Conservation (phyloP, 2,113 vertebrate species). For the Syngnathoides biaculeatus region DNA sequence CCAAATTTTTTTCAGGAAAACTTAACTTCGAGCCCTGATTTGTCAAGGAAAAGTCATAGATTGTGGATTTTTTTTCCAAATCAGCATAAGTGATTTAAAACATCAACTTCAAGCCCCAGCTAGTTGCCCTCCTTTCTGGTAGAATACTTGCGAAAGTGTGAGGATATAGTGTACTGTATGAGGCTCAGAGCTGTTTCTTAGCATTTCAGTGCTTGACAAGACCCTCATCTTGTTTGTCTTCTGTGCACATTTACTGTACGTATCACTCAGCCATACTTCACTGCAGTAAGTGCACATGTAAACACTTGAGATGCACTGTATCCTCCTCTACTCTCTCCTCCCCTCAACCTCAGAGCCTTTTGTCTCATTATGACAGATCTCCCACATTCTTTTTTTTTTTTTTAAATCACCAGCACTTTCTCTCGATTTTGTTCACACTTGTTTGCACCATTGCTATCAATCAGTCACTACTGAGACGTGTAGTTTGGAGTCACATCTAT, state of each 20-base stretch:
- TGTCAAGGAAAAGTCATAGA: too few species aligned
- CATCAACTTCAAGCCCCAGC: too few species aligned
- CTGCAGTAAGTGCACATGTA: slow-evolving; percentile 21
- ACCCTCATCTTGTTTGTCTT: slow-evolving; percentile 18
- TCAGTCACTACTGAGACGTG: slow-evolving; percentile 16
- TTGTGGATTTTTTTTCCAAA: too few species aligned
- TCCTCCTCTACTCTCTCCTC: slow-evolving; percentile 19
- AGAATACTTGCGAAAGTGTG: not conserved
- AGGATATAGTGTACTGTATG: not conserved
- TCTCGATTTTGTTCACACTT: slow-evolving; percentile 12
- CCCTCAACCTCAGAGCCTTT: slow-evolving; percentile 40
- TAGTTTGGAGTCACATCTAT: slow-evolving; percentile 10
- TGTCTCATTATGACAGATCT: slow-evolving; percentile 40
- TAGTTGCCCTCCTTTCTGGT: not conserved
- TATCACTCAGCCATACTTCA: not conserved
- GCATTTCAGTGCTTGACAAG: slow-evolving; percentile 15
- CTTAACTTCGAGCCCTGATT: too few species aligned
- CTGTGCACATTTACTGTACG: slow-evolving; percentile 1
- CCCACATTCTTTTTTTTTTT: slow-evolving; percentile 35
- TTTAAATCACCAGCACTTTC: slow-evolving; percentile 19
- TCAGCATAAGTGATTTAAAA: too few species aligned
- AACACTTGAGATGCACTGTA: slow-evolving; percentile 44
- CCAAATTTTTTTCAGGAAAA: too few species aligned
- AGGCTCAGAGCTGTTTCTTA: slow-evolving; percentile 6
- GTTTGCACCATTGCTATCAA: slow-evolving; percentile 15